These are phyloP conservation scores for Empidonax alnorum DNA, from an alignment of 2,113 vertebrate species.

Conservation along the genomic window DNA sequence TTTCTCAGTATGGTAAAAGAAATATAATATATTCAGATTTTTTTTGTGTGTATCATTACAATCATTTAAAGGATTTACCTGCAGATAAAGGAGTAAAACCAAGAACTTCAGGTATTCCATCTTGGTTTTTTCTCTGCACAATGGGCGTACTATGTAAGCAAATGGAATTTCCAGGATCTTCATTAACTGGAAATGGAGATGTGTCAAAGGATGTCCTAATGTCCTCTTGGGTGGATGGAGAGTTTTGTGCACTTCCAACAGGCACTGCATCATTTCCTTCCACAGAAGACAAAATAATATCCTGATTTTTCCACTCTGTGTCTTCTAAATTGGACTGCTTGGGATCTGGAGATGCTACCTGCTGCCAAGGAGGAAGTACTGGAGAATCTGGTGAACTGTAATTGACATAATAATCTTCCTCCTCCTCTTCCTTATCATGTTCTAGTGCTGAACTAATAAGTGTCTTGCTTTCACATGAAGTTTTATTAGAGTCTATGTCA, in stretches of 20 bases:
- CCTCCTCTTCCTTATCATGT: conserved; percentile 66
- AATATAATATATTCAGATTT: neutral
- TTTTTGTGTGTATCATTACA: neutral
- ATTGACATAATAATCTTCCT: conserved; percentile 67
- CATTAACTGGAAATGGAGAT: conserved; percentile 64
- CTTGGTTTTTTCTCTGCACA: conserved; percentile 63
- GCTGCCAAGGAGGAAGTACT: conserved; percentile 87
- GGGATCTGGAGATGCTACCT: conserved; percentile 72
- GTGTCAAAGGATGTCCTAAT: neutral
- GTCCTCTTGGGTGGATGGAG: conserved; percentile 38
- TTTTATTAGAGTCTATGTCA: conserved; percentile 23
- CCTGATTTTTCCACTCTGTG: conserved; percentile 52
- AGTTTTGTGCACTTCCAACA: conserved; percentile 43
- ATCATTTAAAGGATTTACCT: conserved; percentile 74
- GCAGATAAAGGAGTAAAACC: conserved; percentile 82
- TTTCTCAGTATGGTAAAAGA: neutral
- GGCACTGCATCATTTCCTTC: conserved; percentile 31
- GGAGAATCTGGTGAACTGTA: conserved; percentile 82
- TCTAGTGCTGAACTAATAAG: conserved; percentile 42
- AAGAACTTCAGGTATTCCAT: conserved; percentile 72
- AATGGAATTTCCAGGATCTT: conserved; percentile 49
- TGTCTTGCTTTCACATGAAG: conserved; percentile 52
- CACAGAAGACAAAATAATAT: conserved; percentile 49
- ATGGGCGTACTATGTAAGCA: conserved; percentile 87
- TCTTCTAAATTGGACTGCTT: conserved; percentile 57